Evolutionary conservation across 2,113 vertebrate genomes (phyloP), one percentile per base, ranked within the genome.

Genomic region (Entelurus aequoreus): DNA sequence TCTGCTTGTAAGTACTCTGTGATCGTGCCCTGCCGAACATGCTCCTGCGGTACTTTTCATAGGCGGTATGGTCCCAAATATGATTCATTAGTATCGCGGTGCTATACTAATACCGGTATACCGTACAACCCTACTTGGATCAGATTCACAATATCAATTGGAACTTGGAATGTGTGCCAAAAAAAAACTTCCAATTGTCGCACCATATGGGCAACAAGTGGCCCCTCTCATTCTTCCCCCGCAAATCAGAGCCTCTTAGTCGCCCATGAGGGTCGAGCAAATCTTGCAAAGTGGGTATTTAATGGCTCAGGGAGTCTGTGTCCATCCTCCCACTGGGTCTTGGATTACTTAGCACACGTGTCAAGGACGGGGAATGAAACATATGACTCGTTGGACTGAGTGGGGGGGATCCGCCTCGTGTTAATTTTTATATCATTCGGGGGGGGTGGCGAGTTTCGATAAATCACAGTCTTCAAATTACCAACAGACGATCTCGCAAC

Each of bases 211-310:
- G 60, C 54, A 3, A 37, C 60, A 66, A 60, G 37, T 64, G 68
- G 60, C 46, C 56, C 68, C 42, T 36, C 62, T 48, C 71, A 3
- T 66, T 48, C 61, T 57, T 49, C 63, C 68, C 66, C 65, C 48
- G 28, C 52, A 75, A 54, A 74, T 68, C 74, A 85, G 64, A 85
- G 80, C 75, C 55, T 76, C 68, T 82, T 75, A 82, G 75, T 72
- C 71, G 54, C 50, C 57, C 46, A 28, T 12, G 72, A 68, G 65
- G 68, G 66, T 71, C 15, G 48, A 79, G 67, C 72, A 77, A 80
- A 76, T 87, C 66, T 62, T 73, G 73, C 81, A 85, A 79, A 81
- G 81, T 78, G 75, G 71, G 74, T 75, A 71, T 80, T 82, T 80
- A 79, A 72, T 81, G 65, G 79, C 76, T 84, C 77, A 81, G 57